Conservation (phyloP, 2,888 invertebrate genomes). For the Ectemnius lituratus region DNA sequence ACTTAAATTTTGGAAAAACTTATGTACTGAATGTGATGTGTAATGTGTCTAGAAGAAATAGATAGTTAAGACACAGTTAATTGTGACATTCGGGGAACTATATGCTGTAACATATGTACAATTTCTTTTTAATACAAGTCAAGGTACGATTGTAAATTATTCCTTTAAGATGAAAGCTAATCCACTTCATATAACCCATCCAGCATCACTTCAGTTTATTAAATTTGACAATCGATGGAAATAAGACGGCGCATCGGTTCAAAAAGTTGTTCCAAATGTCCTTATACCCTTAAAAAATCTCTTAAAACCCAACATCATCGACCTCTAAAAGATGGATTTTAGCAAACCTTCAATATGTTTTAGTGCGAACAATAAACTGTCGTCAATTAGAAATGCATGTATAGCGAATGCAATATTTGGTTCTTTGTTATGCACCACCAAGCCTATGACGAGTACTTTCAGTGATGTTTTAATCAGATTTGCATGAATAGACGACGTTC, state of each 20-base stretch:
- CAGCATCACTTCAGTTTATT: conserved; percentile 41
- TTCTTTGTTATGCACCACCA: conserved; percentile 32
- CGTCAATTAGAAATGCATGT: conserved; percentile 40
- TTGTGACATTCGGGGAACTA: conserved; percentile 57
- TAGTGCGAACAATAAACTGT: conserved; percentile 14
- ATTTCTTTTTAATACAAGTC: conserved; percentile 54
- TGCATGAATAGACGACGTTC: conserved; percentile 20
- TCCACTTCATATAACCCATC: conserved; percentile 26
- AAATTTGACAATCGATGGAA: conserved; percentile 38
- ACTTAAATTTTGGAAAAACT: too few species aligned
- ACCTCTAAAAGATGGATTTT: background rate
- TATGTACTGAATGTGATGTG: too few species aligned
- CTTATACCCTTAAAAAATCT: background rate
- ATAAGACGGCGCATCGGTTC: conserved; percentile 23
- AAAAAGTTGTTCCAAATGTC: conserved; percentile 4
- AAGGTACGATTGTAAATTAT: conserved; percentile 54
- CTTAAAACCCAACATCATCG: conserved; percentile 27
- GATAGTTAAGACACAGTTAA: conserved; percentile 17
- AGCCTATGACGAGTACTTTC: conserved; percentile 29
- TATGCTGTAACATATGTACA: conserved; percentile 61
- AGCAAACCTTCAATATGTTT: conserved; percentile 25
- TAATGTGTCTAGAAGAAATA: too few species aligned
- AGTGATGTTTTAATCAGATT: conserved; percentile 22
- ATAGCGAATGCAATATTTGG: conserved; percentile 16
- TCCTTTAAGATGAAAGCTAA: conserved; percentile 49